Percentiles rank a stretch among this genome's conserved stretches.
Evolutionary conservation across 2,113 vertebrate genomes (phyloP).

Genomic region (Silurus asotus): DNA sequence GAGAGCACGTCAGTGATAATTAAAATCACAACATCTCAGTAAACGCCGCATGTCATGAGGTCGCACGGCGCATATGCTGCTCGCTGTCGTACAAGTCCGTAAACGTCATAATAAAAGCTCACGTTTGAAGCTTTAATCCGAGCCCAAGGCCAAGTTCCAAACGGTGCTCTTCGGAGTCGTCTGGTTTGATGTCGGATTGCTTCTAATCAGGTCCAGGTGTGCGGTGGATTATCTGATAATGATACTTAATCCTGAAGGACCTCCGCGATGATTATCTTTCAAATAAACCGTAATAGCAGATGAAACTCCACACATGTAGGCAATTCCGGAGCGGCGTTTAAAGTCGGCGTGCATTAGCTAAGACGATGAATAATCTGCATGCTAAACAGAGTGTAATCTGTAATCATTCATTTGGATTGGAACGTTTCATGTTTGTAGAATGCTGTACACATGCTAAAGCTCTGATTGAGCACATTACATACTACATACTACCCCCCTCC

Average conservation of each 20-base stretch:
- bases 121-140: conserved; percentile 5
- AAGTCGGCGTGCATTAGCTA: conserved; percentile 47
- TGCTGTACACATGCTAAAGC: conserved; percentile 31
- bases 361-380: conserved; percentile 42
- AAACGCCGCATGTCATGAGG: not conserved
- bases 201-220: conserved; percentile 39
- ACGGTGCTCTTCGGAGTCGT: not conserved
- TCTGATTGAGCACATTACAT: conserved; percentile 22
- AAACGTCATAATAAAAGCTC: conserved; percentile 19
- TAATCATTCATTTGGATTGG: conserved; percentile 25
- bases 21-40: conserved; percentile 11
- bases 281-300: conserved; percentile 47
- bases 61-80: not conserved
- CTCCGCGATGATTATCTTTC: conserved; percentile 47
- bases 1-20: not conserved
- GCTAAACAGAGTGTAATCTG: conserved; percentile 36
- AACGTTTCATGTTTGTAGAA: conserved; percentile 47
- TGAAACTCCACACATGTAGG: conserved; percentile 40
- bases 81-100: not conserved
- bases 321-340: conserved; percentile 50
- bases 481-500: not conserved
- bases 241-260: conserved; percentile 43
- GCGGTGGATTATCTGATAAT: conserved; percentile 48
- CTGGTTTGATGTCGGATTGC: not conserved
- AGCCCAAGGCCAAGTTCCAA: conserved; percentile 22